Conservation (phyloP, 2,888 invertebrate genomes). For the Polylopha cassiicola region DNA sequence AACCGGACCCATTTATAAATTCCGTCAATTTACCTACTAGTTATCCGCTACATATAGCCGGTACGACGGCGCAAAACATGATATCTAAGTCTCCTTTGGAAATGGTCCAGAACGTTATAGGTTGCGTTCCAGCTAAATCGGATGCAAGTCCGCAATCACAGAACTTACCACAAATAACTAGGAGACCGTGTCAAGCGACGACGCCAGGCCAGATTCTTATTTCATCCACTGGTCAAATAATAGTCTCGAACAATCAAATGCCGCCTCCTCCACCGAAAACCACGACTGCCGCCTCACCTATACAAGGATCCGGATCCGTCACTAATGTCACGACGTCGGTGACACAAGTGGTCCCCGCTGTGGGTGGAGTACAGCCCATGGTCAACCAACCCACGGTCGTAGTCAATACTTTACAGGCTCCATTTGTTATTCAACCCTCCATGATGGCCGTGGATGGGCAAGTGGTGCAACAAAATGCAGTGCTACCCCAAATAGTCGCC, state of each 20-base stretch:
- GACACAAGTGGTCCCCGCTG: conserved; percentile 80
- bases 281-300: conserved; percentile 76
- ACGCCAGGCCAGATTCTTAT: conserved; percentile 84
- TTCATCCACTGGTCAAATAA: conserved; percentile 84
- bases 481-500: conserved; percentile 82
- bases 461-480: conserved; percentile 81
- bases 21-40: conserved; percentile 68
- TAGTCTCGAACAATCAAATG: conserved; percentile 81
- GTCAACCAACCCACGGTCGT: conserved; percentile 87
- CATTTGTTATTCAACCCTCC: conserved; percentile 87
- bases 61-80: conserved; percentile 71
- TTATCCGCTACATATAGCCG: conserved; percentile 66
- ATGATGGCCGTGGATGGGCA: conserved; percentile 86
- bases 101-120: conserved; percentile 87
- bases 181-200: conserved; percentile 41
- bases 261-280: conserved; percentile 81
- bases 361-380: conserved; percentile 80
- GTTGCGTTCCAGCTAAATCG: conserved; percentile 77
- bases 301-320: conserved; percentile 79
- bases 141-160: conserved; percentile 59
- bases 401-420: conserved; percentile 86
- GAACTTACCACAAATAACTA: conserved; percentile 39
- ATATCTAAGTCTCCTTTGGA: conserved; percentile 81
- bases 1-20: conserved; percentile 68
- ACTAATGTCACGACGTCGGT: conserved; percentile 81